These are phyloP conservation scores for Leptothorax acervorum DNA, from an alignment of 2,888 invertebrate species.

Conservation along the genomic window DNA sequence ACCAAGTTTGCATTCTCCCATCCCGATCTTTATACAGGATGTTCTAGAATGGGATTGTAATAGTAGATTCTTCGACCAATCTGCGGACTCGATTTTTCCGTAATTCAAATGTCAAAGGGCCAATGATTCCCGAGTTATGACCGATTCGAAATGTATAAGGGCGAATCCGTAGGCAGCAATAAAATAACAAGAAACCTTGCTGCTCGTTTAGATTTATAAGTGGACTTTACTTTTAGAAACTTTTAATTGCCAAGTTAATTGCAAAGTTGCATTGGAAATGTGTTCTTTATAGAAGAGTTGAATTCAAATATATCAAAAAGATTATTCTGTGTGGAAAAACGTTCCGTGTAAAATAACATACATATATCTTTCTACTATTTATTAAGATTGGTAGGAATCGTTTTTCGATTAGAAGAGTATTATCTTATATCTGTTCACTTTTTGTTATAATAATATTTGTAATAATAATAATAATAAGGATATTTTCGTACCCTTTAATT, in stretches of 20 bases:
- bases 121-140: not conserved
- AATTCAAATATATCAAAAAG: not conserved
- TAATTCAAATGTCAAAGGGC: conserved; percentile 43
- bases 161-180: not conserved
- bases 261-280: not conserved
- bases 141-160: conserved; percentile 4
- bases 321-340: not conserved
- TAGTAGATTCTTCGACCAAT: conserved; percentile 18
- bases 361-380: not conserved
- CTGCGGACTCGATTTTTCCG: conserved; percentile 26
- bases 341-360: not conserved
- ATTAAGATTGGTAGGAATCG: not conserved
- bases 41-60: conserved; percentile 28
- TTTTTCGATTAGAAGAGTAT: not conserved
- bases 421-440: no score
- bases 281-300: not conserved
- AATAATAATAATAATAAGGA: no score
- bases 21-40: conserved; percentile 21
- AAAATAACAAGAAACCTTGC: conserved; percentile 7
- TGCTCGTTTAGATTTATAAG: conserved; percentile 21
- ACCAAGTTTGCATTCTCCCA: conserved; percentile 22
- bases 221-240: conserved; percentile 7
- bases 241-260: conserved; percentile 28
- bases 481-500: not conserved
- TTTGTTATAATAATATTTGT: no score